phyloP scores from a whole-genome alignment of 2,113 vertebrate species.

The Gallinago undulata region DNA sequence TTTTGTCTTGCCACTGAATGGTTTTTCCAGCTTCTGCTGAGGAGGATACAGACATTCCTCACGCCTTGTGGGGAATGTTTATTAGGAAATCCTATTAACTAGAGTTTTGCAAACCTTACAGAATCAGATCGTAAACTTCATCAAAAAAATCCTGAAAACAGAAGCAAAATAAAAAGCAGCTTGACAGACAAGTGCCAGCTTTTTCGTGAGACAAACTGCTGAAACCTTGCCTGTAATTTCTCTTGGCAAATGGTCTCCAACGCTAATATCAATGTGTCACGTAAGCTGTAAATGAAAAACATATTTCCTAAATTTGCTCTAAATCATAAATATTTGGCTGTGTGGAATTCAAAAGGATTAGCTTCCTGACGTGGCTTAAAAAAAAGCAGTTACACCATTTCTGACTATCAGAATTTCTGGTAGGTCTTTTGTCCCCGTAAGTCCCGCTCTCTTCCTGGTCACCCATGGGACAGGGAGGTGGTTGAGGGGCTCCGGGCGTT shows the following conservation, averaged over 20 bases:
- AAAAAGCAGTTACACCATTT: not conserved
- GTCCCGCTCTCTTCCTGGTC: rapidly evolving
- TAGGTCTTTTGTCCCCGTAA: not conserved
- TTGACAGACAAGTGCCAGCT: slow-evolving; percentile 30
- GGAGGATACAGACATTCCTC: not conserved
- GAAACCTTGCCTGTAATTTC: slow-evolving; percentile 43
- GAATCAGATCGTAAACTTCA: not conserved
- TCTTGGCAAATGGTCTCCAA: slow-evolving; percentile 50
- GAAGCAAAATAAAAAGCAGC: slow-evolving; percentile 30
- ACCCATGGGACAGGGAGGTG: rapidly evolving
- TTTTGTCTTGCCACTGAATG: not conserved
- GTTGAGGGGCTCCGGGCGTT: rapidly evolving
- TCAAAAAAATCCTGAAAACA: not conserved
- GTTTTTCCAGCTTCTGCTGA: not conserved
- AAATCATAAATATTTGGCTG: not conserved
- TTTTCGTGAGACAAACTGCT: slow-evolving; percentile 30
- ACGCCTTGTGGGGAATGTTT: not conserved
- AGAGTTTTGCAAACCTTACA: not conserved
- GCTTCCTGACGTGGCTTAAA: not conserved
- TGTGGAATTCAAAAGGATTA: not conserved
- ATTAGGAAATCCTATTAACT: not conserved
- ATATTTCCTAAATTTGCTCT: slow-evolving; percentile 34
- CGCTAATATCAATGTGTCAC: slow-evolving; percentile 30
- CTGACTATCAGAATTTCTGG: not conserved
- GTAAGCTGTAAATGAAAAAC: slow-evolving; percentile 56